Evolutionary conservation across 1,140 invertebrate genomes (phyloP), one percentile per base, ranked within the genome.

Genomic region (Campoletis sonorensis): DNA sequence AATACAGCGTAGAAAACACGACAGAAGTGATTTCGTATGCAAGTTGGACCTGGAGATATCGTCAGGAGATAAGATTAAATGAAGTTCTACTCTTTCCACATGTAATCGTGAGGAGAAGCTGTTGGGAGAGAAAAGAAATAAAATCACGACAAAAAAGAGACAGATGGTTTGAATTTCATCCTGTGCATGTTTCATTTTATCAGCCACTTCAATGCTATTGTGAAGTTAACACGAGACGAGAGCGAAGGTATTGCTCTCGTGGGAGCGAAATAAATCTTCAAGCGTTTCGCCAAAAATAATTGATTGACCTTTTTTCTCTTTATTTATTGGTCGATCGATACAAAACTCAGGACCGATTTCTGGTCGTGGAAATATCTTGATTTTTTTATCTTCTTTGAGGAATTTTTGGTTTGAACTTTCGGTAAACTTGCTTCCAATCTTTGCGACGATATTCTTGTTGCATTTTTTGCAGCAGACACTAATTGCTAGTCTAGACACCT

Each of bases 401-500:
- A 45, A 45, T 45, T 45, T 13, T 45, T 3, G 30, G 3, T 33
- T 4, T 33, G 2, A 33, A 33, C 11, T 45, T 45, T 1, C 40
- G 11, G 40, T 45, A 54, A 18, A 54, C 1, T 51, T 18, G n/a
- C 51, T 18, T 7, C n/a, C 18, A 54, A n/a, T 11, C 3, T 51
- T 51, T 8, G 18, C 18, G 49, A 54, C n/a, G 51, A 54, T 16
- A n/a, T n/a, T 7, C 51, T 54, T 18, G 51, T n/a, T 54, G 51
- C 51, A 54, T 21, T 54, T 21, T 64, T 33, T 54, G 8, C 40
- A 40, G n/a, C 79, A 21, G n/a, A 23, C 67, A 30, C 79, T 58
- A 79, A 79, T 79, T 79, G 68, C 79, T 51, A 18, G 79, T 79
- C 79, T 79, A 79, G 79, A 79, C 79, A 54, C 79, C 68, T 71